Conservation (phyloP, 2,888 invertebrate species). For the Teleogryllus oceanicus region DNA sequence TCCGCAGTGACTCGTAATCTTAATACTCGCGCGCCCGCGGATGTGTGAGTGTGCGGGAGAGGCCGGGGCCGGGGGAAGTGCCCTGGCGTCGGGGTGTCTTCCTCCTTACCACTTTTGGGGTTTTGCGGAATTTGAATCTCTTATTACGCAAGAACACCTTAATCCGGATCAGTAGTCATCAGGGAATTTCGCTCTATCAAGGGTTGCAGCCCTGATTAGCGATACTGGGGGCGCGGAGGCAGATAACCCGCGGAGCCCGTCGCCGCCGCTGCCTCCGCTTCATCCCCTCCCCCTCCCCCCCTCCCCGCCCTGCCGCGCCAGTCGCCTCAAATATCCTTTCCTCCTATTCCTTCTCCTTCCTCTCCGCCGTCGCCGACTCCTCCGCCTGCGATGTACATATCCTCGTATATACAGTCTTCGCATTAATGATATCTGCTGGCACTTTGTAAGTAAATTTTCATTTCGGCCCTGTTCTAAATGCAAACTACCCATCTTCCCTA, state of each 20-base stretch:
- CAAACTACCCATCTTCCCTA: conserved; percentile 10
- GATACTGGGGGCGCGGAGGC: conserved; percentile 11
- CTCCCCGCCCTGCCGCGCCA: not conserved
- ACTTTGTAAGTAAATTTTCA: conserved; percentile 22
- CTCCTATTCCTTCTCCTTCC: conserved; percentile 22
- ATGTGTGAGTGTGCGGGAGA: no score
- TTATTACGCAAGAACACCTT: conserved; percentile 11
- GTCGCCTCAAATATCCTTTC: not conserved
- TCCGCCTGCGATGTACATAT: not conserved
- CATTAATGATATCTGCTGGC: conserved; percentile 30
- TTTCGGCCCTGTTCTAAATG: conserved; percentile 3
- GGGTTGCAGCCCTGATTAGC: conserved; percentile 19
- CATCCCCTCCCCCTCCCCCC: not conserved
- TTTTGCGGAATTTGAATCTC: conserved; percentile 18
- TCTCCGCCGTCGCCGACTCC: not conserved
- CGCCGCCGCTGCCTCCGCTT: not conserved
- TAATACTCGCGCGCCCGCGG: no score
- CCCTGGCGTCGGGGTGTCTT: not conserved
- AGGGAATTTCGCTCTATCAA: conserved; percentile 22
- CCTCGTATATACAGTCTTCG: conserved; percentile 25
- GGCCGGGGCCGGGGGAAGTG: no score
- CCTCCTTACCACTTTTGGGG: conserved; percentile 18
- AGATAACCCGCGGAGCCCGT: conserved; percentile 23
- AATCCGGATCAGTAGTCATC: conserved; percentile 21
- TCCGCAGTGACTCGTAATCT: no score